phyloP scores from a whole-genome alignment of 2,888 invertebrate species.

The Dilophus febrilis region DNA sequence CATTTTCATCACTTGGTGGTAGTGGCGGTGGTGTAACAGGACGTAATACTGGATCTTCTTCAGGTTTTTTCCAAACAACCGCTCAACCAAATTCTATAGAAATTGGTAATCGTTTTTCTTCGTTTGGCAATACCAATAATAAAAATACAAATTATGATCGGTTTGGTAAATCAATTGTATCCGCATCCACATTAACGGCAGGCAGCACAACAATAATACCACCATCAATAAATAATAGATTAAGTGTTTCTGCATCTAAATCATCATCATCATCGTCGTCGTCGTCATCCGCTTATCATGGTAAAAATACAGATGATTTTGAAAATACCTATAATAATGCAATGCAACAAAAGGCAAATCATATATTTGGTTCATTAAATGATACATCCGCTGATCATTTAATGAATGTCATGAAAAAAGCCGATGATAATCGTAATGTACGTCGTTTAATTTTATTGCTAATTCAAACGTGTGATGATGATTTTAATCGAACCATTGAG shows the following conservation, averaged over 20 bases:
- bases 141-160: neutral
- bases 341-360: conserved; percentile 50
- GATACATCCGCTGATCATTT: conserved; percentile 56
- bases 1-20: neutral
- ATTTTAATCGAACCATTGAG: conserved; percentile 51
- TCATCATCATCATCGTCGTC: conserved; percentile 25
- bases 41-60: no score
- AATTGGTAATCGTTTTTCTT: no score
- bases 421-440: conserved; percentile 57
- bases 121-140: no score
- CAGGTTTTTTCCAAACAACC: no score
- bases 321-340: conserved; percentile 41
- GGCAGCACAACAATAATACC: conserved; percentile 2
- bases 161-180: conserved; percentile 9
- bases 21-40: no score
- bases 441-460: conserved; percentile 53
- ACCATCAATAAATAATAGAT: no score
- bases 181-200: no score
- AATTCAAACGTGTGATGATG: conserved; percentile 58
- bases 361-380: conserved; percentile 59
- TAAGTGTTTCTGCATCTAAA: no score
- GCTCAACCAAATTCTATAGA: neutral
- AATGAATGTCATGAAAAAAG: conserved; percentile 67
- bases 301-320: conserved; percentile 34
- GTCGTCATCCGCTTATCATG: conserved; percentile 28